Base-by-base conservation (phyloP, 2,888 invertebrate genomes). In the Trissonchulus sp. region DNA sequence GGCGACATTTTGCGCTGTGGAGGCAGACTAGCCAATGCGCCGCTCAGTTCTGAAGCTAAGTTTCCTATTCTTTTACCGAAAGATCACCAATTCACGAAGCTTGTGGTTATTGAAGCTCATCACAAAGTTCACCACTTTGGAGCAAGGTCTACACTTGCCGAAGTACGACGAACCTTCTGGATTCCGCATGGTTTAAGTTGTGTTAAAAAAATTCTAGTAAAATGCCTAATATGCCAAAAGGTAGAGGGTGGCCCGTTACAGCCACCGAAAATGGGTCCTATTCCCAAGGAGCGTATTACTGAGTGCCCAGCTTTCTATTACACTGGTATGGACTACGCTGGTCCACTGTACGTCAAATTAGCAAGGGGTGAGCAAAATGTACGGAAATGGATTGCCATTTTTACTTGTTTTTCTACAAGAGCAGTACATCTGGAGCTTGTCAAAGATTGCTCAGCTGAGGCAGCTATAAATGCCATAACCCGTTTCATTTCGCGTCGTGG, bases 361-460 rank as follows among this genome's bases (percentile, higher is more conserved):
- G 76, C 79, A 18, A 65, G 34, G 15, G 36, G 75, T 23, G 82
- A 83, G 69, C 80, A 77, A 2, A n/a, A 34, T 8, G n/a, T n/a
- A n/a, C 80, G 80, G 63, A 48, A 63, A 1, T 85, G 82, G 81
- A 79, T 86, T n/a, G 78, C 79, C 23, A 60, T 86, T 2, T 83
- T 82, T 75, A 85, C 85, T 0, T 86, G 85, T 80, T 83, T 85
- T 0, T 79, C 84, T 0, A 85, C 84, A 48, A 76, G 84, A n/a
- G 81, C 82, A 0, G 78, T 85, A 1, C 84, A 85, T 77, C 77
- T 87, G 28, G 85, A 86, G 78, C 34, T 84, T 1, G 79, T 83
- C 0, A 76, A 76, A 0, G 79, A 81, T 8, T 76, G 84, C 23
- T 80, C 80, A 1, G 81, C 84, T 0, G 74, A 78, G 2, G 76